Percentiles rank a stretch among this genome's conserved stretches.
phyloP scores from a whole-genome alignment of 2,888 invertebrate species.

The Nasonia oneida region DNA sequence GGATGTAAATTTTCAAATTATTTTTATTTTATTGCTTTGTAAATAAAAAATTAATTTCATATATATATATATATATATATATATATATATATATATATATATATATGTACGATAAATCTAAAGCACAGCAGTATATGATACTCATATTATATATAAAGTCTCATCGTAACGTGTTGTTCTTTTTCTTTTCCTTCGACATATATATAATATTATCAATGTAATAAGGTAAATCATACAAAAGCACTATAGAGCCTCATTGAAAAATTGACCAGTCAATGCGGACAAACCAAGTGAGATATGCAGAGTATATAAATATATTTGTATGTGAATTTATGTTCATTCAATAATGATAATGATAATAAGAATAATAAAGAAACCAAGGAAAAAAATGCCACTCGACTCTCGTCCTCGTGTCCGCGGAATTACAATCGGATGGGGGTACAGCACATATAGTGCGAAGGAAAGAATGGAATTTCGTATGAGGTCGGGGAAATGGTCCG shows the following conservation, averaged over 20 bases:
- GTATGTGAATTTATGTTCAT: conserved; percentile 15
- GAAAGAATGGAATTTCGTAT: conserved; percentile 36
- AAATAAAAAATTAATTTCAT: conserved; percentile 64
- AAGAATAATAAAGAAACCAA: not conserved
- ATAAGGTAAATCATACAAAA: conserved; percentile 57
- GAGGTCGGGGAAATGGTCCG: not conserved
- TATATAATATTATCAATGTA: conserved; percentile 6
- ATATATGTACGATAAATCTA: conserved; percentile 65
- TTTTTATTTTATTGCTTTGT: conserved; percentile 69
- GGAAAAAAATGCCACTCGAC: not conserved
- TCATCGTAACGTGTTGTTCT: conserved; percentile 60
- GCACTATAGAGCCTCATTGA: conserved; percentile 59
- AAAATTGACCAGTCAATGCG: conserved; percentile 61
- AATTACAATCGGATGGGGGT: conserved; percentile 4
- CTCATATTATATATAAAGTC: conserved; percentile 62
- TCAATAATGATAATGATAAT: not conserved
- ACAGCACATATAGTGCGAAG: not conserved
- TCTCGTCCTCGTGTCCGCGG: not conserved
- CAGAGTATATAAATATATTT: conserved; percentile 44
- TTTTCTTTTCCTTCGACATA: conserved; percentile 31
- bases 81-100: conserved; percentile 65
- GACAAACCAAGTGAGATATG: conserved; percentile 45
- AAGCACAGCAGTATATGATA: conserved; percentile 63
- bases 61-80: conserved; percentile 67
- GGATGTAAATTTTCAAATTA: conserved; percentile 63